Conservation (phyloP, 2,888 invertebrate species). For the Cataglyphis livida region DNA sequence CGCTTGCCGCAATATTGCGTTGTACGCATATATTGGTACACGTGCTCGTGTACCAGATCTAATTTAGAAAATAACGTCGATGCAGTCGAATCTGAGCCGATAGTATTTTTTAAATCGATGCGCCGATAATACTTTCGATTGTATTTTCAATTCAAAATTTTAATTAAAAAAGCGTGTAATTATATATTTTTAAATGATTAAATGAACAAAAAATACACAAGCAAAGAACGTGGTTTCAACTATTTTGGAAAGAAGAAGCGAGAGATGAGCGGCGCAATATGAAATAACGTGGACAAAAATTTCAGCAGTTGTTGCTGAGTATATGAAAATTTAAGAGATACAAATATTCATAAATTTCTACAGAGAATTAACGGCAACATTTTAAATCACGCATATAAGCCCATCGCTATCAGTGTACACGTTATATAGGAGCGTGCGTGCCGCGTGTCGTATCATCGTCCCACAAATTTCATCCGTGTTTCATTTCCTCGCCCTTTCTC, state of each 20-base stretch:
- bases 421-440: not conserved
- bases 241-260: not conserved
- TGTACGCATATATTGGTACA: not conserved
- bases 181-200: not conserved
- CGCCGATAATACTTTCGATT: not conserved
- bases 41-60: slow-evolving; percentile 8
- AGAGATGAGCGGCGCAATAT: not conserved
- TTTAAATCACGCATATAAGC: not conserved
- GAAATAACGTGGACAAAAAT: not conserved
- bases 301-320: not conserved
- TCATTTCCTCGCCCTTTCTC: slow-evolving; percentile 37
- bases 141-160: not conserved
- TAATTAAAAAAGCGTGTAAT: not conserved
- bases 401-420: not conserved
- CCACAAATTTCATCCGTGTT: slow-evolving; percentile 43
- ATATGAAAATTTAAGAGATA: not conserved
- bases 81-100: not conserved
- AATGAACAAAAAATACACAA: not conserved
- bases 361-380: not conserved
- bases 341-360: not conserved
- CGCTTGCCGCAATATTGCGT: slow-evolving; percentile 26
- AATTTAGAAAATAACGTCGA: slow-evolving; percentile 15
- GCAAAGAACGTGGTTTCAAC: not conserved
- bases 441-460: slow-evolving; percentile 21
- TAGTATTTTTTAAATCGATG: not conserved